Evolutionary conservation across 2,888 invertebrate genomes (phyloP), one percentile per base, ranked within the genome.

Genomic region (Zygogramma bicolorata): DNA sequence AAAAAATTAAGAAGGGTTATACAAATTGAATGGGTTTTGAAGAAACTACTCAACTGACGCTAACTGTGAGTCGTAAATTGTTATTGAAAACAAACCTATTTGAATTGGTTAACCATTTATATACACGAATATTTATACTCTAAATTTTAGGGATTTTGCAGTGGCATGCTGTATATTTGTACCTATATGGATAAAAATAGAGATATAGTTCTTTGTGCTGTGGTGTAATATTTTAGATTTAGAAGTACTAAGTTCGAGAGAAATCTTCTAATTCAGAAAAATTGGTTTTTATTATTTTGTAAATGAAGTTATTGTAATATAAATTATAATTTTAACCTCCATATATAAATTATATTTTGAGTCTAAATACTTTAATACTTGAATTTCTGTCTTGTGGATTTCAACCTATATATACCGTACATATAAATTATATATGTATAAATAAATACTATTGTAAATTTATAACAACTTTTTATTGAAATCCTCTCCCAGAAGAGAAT

Each of bases 191-290:
- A 87, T 87, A 86, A 85, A 79, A 77, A 73, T 87, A 87, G 85
- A 84, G 82, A 75, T 84, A 86, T 87, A 87, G 87, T 80, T 88
- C 85, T 86, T 88, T 87, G 88, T 88, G 88, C 87, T 88, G 88
- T 88, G 88, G 87, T 88, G 87, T 88, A 87, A 86, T 85, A 85
- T 84, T 85, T 86, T 87, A 87, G 86, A 85, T 82, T 84, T 82
- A 82, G 80, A 84, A 83, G 80, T 83, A 85, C 83, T 84, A 84
- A 84, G 84, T 85, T 85, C 84, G 81, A 80, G 76, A 80, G 77
- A 84, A 80, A 79, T 80, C 77, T 77, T 72, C 75, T 71, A 78
- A 77, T 77, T 79, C 69, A 53, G 63, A 70, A 74, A 73, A 77
- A 67, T 57, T 76, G 78, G 75, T 77, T 79, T 79, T 81, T 80